Evolutionary conservation across 1,140 invertebrate genomes (phyloP), one percentile per base, ranked within the genome.

Genomic region (Drosophila littoralis): DNA sequence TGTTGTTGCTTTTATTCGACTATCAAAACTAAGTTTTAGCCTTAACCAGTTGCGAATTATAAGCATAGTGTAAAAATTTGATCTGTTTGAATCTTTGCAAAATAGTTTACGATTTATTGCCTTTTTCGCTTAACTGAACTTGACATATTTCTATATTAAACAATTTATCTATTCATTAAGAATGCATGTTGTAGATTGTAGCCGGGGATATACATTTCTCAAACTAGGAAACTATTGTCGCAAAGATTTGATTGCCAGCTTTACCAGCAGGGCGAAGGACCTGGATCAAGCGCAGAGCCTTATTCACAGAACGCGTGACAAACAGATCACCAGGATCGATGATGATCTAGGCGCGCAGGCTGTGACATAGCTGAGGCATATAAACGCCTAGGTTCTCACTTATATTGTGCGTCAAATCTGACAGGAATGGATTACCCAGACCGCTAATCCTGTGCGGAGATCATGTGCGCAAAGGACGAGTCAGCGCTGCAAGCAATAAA

Each of bases 341-440:
- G 15, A 66, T 66, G 10, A 52, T 43, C 13, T 54, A 51, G 7
- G 33, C 51, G 7, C 32, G 51, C 9, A 66, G 17, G 7, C 51
- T 55, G 28, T 65, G 48, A 12, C 51, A 50, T 6, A 54, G 10
- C 4, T 28, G 12, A 2, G 61, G 38, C 61, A 65, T 15, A 65
- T 65, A 57, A 3, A 54, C 33, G n/a, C 63, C 52, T 38, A 46
- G 57, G 12, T 66, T 51, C n/a, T 12, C n/a, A 13, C 51, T 46
- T 7, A 46, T 57, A 17, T 46, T 22, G 22, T 45, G 42, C 13
- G 38, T 15, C 4, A 57, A 4, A 36, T 67, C 64, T 0, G 52
- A 57, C 6, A 67, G 17, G 15, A 67, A 6, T 0, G 52, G 52
- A 6, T 45, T 22, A 32, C 33, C 42, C 33, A 67, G 13, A 1